A percentile compares a stretch with the other conserved stretches of the same genome.
These are phyloP conservation scores for Bibio marci DNA, from an alignment of 2,888 invertebrate genomes.

Conservation along the genomic window DNA sequence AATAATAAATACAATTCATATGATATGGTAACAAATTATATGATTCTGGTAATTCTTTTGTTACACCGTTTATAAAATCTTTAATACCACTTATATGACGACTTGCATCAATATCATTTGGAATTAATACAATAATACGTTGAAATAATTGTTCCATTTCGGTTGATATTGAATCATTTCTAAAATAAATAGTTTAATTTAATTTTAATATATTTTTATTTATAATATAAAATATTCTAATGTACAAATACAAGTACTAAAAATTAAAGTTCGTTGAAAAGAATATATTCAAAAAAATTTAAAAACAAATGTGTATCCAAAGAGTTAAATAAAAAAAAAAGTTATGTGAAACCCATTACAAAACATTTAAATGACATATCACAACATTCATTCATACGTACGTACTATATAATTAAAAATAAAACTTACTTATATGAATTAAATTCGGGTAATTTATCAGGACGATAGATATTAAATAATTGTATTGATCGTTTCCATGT, in stretches of 20 bases:
- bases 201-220: too few relatives aligned
- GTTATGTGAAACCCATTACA: too few relatives aligned
- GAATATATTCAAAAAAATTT: too few relatives aligned
- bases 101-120: conserved; percentile 47
- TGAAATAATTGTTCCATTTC: conserved; percentile 63
- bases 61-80: conserved; percentile 45
- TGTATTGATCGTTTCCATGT: conserved; percentile 60
- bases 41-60: conserved; percentile 35
- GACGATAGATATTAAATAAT: conserved; percentile 65
- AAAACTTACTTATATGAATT: conserved; percentile 41
- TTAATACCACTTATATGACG: conserved; percentile 41
- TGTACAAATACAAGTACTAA: too few relatives aligned
- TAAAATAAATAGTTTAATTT: conserved; percentile 11
- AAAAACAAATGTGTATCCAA: too few relatives aligned
- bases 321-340: too few relatives aligned
- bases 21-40: conserved; percentile 37
- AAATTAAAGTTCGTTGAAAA: too few relatives aligned
- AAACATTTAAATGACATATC: too few relatives aligned
- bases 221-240: too few relatives aligned
- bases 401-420: too few relatives aligned
- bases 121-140: conserved; percentile 50
- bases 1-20: conserved; percentile 63
- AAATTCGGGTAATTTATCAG: conserved; percentile 62
- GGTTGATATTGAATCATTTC: conserved; percentile 54
- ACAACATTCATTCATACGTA: too few relatives aligned